Evolutionary conservation across 2,797 vertebrate genomes (phyloP).

Genomic region (Xerus rutilus): DNA sequence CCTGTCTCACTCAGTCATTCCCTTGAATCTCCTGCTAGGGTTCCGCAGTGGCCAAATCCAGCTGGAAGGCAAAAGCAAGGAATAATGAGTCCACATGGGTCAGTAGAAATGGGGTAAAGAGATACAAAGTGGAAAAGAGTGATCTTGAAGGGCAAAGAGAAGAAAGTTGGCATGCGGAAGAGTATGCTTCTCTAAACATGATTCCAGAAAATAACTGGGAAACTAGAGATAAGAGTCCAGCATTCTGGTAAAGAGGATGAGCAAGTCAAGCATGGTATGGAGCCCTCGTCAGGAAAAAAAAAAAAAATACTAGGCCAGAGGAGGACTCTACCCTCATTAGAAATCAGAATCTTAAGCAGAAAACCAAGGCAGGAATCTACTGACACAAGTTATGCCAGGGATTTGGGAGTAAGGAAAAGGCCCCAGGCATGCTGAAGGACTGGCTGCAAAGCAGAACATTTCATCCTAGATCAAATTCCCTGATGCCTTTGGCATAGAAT

Average conservation of each 20-base stretch:
- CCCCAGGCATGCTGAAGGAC: neutral
- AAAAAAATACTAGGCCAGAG: neutral
- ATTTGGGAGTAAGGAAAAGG: constrained; percentile 16
- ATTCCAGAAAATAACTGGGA: neutral
- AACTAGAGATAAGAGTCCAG: neutral
- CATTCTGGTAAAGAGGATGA: neutral
- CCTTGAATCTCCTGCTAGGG: neutral
- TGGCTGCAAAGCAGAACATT: neutral
- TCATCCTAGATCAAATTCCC: neutral
- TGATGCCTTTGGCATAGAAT: constrained; percentile 14
- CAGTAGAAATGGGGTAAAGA: neutral
- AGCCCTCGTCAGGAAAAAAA: neutral
- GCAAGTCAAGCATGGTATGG: neutral
- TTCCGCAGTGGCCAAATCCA: neutral
- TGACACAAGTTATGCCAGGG: neutral
- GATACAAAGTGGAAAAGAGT: neutral
- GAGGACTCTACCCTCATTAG: neutral
- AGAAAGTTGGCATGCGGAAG: neutral
- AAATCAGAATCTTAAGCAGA: constrained; percentile 45
- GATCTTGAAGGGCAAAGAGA: neutral
- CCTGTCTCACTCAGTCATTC: neutral
- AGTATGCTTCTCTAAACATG: neutral
- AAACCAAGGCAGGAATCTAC: constrained; percentile 11
- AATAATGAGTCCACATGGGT: neutral
- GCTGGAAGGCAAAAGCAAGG: neutral